Base-by-base conservation (phyloP, 92 coral and sea anemone genomes). In the Porites rus region DNA sequence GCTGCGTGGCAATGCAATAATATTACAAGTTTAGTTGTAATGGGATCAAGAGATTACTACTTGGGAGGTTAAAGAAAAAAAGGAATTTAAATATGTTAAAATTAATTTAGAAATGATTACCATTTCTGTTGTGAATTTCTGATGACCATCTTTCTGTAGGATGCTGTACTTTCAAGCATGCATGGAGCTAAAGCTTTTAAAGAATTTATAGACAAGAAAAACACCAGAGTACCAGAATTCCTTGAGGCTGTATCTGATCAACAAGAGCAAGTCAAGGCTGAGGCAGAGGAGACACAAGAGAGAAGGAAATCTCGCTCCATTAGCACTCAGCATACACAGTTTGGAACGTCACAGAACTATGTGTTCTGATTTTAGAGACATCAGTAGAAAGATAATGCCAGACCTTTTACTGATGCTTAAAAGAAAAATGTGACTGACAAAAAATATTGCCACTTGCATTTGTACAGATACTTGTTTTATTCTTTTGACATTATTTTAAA, bases 111-210 rank as follows among this genome's bases (percentile, higher is more conserved):
- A 56, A 56, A 56, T 14, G 11, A 9, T 10, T 54, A 54, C 14
- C 16, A 56, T 10, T 14, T 8, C 61, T 56, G 61, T 14, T 56
- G 61, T 56, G 61, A 56, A 56, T 14, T 56, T 14, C 16, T 56
- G 16, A 10, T 56, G 61, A 10, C 46, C 61, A 10, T 68, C 8
- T 8, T 16, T 81, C 17, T n/a, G 59, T 21, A 97, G 99, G 98
- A 97, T 78, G 77, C 88, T 79, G 99, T 95, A 17, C 96, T 97
- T 17, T 90, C 99, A 3, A 81, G 98, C 8, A 93, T 97, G 96
- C 99, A 97, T 72, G 99, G 99, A 19, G 98, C 99, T 50, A 90
- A 93, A 70, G 97, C 98, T 65, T 95, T 97, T 75, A 97, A 93
- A 83, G 95, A 91, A 75, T 97, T 97, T 69, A 92, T 97, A 10